A percentile compares a stretch with the other conserved stretches of the same genome.
phyloP scores from a whole-genome alignment of 1,140 invertebrate species.

The Danaus plexippus region DNA sequence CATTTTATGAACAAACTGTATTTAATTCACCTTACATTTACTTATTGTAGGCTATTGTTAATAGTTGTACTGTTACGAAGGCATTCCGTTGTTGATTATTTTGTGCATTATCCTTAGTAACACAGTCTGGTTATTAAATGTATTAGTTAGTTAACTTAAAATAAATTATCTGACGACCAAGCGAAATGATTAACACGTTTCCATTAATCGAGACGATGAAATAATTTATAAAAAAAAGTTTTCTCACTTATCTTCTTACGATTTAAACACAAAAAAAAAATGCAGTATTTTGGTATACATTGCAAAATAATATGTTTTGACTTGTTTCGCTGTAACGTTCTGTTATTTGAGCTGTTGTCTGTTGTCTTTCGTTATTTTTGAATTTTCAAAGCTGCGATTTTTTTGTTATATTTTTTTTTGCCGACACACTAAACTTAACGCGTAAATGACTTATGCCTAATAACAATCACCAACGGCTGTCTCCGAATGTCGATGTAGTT shows the following conservation, averaged over 20 bases:
- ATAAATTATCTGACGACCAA: conserved; percentile 55
- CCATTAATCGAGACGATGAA: conserved; percentile 31
- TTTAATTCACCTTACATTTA: conserved; percentile 53
- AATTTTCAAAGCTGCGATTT: conserved; percentile 46
- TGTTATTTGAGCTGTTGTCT: conserved; percentile 6
- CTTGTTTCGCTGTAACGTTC: conserved; percentile 55
- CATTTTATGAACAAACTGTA: conserved; percentile 30
- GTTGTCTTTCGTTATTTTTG: conserved; percentile 17
- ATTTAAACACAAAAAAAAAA: conserved; percentile 46
- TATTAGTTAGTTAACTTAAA: conserved; percentile 52
- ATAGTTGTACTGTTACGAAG: conserved; percentile 68
- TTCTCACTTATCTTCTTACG: conserved; percentile 62
- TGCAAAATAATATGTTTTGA: conserved; percentile 53
- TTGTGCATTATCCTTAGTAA: conserved; percentile 64
- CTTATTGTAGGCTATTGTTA: conserved; percentile 59
- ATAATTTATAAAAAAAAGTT: conserved; percentile 39
- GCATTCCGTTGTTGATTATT: conserved; percentile 62
- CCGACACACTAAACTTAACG: conserved; percentile 67
- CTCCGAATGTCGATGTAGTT: conserved; percentile 48
- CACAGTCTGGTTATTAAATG: conserved; percentile 59
- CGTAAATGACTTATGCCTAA: conserved; percentile 44
- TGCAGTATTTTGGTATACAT: conserved; percentile 72
- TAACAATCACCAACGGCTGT: conserved; percentile 62
- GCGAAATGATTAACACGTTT: conserved; percentile 35
- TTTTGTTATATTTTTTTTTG: conserved; percentile 36